Evolutionary conservation across 2,113 vertebrate species (phyloP).

Genomic region (Halcyon senegalensis): DNA sequence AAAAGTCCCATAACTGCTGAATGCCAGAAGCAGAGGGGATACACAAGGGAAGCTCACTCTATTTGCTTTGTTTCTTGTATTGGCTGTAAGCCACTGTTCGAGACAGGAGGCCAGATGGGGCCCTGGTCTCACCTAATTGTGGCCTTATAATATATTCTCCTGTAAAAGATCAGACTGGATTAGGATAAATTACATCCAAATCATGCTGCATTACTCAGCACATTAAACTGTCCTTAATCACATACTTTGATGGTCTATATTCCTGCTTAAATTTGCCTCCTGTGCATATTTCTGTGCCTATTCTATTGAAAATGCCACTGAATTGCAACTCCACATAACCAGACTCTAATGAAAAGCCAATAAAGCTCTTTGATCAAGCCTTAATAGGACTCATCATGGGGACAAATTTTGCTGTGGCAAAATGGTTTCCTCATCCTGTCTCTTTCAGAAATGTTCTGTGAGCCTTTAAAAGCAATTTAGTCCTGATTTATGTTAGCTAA

Average conservation of each 20-base stretch:
- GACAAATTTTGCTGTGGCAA: background rate
- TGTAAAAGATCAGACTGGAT: slow-evolving; percentile 68
- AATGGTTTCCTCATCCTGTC: slow-evolving; percentile 52
- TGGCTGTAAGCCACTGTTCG: slow-evolving; percentile 51
- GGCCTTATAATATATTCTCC: slow-evolving; percentile 58
- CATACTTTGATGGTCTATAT: background rate
- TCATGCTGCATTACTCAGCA: slow-evolving; percentile 55
- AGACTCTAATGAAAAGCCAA: slow-evolving; percentile 54
- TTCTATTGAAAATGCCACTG: slow-evolving; percentile 3
- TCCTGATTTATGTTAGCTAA: slow-evolving; percentile 58
- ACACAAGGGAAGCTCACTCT: slow-evolving; percentile 45
- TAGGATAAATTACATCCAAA: slow-evolving; percentile 63
- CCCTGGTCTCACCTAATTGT: slow-evolving; percentile 64
- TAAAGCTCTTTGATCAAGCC: slow-evolving; percentile 50
- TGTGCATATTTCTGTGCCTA: slow-evolving; percentile 26
- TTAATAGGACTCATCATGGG: slow-evolving; percentile 35
- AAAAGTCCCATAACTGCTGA: background rate
- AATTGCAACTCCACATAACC: slow-evolving; percentile 17
- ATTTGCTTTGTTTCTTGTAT: slow-evolving; percentile 56
- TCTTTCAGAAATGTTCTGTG: slow-evolving; percentile 55
- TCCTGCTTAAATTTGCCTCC: slow-evolving; percentile 31
- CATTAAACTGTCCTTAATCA: slow-evolving; percentile 58
- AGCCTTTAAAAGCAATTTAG: slow-evolving; percentile 64
- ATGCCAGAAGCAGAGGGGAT: slow-evolving; percentile 43
- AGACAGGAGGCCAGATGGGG: slow-evolving; percentile 68